Evolutionary conservation across 1,140 invertebrate genomes (phyloP), one percentile per base, ranked within the genome.

Genomic region (Aphelinus atriplicis): DNA sequence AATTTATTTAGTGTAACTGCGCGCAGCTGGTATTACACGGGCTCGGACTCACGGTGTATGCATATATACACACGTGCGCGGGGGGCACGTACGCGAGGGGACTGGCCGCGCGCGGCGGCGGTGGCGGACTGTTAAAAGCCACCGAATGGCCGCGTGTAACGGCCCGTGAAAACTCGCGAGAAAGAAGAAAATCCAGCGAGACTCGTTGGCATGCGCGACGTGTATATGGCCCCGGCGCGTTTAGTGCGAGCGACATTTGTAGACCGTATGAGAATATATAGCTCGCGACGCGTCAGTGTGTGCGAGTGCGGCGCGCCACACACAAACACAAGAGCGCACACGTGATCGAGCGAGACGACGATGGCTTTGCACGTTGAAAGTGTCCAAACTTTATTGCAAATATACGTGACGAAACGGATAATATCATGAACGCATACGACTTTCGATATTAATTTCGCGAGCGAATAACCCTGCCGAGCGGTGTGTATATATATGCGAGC

Each of bases 1-100:
- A 65, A 72, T 72, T 72, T 72, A 72, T 72, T 71, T 63, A 63
- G 51, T 46, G 50, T 55, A 58, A 50, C 50, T 43, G 60, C 60
- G 58, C 48, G 26, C 26, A 26, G 26, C 26, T 26, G 26, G 26
- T 26, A 26, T 26, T 26, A 26, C 26, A 26, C 0, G 26, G 26
- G 26, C 26, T 26, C 26, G 26, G 26, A 26, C 26, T 26, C 26
- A 26, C 26, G 26, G 26, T 26, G 26, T 26, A 26, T 26, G 26
- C 26, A 26, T 26, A 26, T 26, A 26, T 26, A 47, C 50, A 50
- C 53, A 63, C 62, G n/a, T 53, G 65, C 56, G 65, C 26, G 26
- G 26, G 26, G 26, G 26, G 26, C 26, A 26, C 26, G 65, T 42
- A 55, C 53, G 65, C 0, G 5, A n/a, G 58, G 68, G 6, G 68